Percentiles rank a stretch among this genome's conserved stretches.
These are phyloP conservation scores for Actinernus sp. DNA, from an alignment of 92 coral and sea anemone genomes.

Conservation along the genomic window DNA sequence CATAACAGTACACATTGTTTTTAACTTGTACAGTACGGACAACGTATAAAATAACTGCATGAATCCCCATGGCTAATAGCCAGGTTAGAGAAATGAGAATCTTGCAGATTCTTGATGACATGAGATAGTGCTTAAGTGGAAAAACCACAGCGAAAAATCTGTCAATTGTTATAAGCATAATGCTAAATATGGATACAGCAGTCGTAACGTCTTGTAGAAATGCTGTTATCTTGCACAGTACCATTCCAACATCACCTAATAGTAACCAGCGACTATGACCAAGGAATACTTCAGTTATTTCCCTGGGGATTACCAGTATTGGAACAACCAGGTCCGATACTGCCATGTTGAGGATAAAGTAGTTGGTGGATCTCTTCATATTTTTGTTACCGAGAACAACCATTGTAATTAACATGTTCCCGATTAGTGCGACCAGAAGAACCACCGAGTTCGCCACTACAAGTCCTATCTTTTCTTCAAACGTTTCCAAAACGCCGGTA, in stretches of 20 bases:
- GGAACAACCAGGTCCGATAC: slow-evolving; percentile 31
- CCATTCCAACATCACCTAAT: slow-evolving; percentile 9
- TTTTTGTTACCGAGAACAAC: slow-evolving; percentile 37
- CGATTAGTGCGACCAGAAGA: slow-evolving; percentile 17
- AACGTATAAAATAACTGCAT: neutral
- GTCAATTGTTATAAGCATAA: slow-evolving; percentile 28
- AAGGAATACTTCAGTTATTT: neutral
- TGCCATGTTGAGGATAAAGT: slow-evolving; percentile 43
- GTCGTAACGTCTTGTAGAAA: slow-evolving; percentile 24
- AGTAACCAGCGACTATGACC: slow-evolving; percentile 6
- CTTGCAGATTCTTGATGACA: slow-evolving; percentile 22
- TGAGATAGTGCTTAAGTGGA: slow-evolving; percentile 32
- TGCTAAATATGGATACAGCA: slow-evolving; percentile 24
- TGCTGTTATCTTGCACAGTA: slow-evolving; percentile 8
- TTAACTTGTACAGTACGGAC: too few species aligned
- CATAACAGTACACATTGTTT: neutral
- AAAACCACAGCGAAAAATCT: slow-evolving; percentile 32
- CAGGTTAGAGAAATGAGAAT: slow-evolving; percentile 10
- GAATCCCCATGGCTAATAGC: slow-evolving; percentile 12
- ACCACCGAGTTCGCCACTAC: slow-evolving; percentile 2
- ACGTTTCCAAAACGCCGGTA: too few species aligned
- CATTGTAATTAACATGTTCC: slow-evolving; percentile 18
- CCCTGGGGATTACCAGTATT: neutral
- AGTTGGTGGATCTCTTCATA: slow-evolving; percentile 39
- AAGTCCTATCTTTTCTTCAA: neutral